phyloP scores from a whole-genome alignment of 2,113 vertebrate genomes.

The Xiphophorus hellerii region DNA sequence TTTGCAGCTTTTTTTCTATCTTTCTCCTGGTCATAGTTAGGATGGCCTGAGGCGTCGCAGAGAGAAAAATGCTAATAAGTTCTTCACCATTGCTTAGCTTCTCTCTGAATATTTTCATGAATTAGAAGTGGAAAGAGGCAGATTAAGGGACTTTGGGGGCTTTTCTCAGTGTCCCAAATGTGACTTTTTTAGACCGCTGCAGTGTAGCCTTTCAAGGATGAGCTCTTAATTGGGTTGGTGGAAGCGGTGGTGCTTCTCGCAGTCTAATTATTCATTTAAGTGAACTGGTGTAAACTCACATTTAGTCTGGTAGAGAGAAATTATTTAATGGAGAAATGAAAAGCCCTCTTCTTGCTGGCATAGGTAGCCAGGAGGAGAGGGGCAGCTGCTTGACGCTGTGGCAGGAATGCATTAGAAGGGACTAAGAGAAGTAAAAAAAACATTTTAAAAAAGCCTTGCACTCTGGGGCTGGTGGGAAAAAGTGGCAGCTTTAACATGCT shows the following conservation, averaged over 20 bases:
- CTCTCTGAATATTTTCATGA: slow-evolving; percentile 20
- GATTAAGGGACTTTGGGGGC: background rate
- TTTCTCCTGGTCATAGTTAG: background rate
- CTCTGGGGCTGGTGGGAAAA: slow-evolving; percentile 39
- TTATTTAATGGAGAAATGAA: slow-evolving; percentile 64
- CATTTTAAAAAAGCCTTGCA: background rate
- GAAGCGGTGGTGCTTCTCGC: background rate
- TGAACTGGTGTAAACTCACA: slow-evolving; percentile 50
- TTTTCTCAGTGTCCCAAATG: slow-evolving; percentile 29
- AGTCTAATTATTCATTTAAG: slow-evolving; percentile 70
- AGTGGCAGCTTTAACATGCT: slow-evolving; percentile 9
- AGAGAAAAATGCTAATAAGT: slow-evolving; percentile 4
- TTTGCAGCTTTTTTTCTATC: background rate
- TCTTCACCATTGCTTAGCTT: background rate
- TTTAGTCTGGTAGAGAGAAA: slow-evolving; percentile 48
- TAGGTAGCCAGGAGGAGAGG: slow-evolving; percentile 8
- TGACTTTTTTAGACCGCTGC: slow-evolving; percentile 21
- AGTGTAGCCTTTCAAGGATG: slow-evolving; percentile 36
- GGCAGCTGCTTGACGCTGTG: slow-evolving; percentile 29
- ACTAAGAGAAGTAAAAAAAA: background rate
- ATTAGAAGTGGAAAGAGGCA: slow-evolving; percentile 10
- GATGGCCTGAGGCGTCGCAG: background rate
- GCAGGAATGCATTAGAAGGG: slow-evolving; percentile 10
- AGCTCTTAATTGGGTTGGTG: slow-evolving; percentile 56
- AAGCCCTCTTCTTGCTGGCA: slow-evolving; percentile 13